A percentile compares a stretch with the other conserved stretches of the same genome.
These are phyloP conservation scores for Wasmannia auropunctata DNA, from an alignment of 1,140 invertebrate species.

Conservation along the genomic window DNA sequence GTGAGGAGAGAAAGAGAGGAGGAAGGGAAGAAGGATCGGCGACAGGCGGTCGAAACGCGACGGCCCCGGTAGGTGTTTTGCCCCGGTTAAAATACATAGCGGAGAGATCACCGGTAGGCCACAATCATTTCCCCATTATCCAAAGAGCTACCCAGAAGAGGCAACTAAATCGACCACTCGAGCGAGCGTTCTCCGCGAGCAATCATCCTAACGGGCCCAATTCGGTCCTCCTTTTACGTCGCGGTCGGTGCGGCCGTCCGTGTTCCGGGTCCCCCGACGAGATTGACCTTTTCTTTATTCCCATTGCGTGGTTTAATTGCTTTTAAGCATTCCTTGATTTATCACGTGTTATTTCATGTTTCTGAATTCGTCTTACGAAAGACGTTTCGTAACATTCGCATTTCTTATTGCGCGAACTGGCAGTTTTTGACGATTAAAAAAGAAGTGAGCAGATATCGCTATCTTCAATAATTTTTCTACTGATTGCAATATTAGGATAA, in stretches of 20 bases:
- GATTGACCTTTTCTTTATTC: conserved; percentile 48
- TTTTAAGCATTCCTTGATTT: conserved; percentile 17
- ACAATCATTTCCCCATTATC: conserved; percentile 75
- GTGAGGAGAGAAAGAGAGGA: conserved; percentile 8
- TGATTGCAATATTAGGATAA: neutral
- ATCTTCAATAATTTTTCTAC: neutral
- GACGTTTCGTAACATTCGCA: neutral
- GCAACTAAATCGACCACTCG: conserved; percentile 61
- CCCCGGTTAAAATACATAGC: conserved; percentile 59
- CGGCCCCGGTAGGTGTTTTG: conserved; percentile 59
- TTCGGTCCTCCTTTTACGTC: conserved; percentile 60
- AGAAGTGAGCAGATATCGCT: neutral
- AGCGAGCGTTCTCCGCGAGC: conserved; percentile 46
- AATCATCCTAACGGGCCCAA: conserved; percentile 62
- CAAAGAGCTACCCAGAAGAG: conserved; percentile 46
- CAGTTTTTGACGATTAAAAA: neutral
- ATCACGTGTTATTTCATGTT: neutral
- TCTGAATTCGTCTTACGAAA: neutral
- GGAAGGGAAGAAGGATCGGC: conserved; percentile 28
- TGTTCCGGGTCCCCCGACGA: conserved; percentile 18
- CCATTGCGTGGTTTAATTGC: conserved; percentile 26
- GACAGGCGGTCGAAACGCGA: conserved; percentile 45
- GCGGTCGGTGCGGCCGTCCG: neutral
- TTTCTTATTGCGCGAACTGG: neutral
- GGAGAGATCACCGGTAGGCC: conserved; percentile 70